Base-by-base conservation (phyloP, 1,140 invertebrate species). In the Drosophila funebris region DNA sequence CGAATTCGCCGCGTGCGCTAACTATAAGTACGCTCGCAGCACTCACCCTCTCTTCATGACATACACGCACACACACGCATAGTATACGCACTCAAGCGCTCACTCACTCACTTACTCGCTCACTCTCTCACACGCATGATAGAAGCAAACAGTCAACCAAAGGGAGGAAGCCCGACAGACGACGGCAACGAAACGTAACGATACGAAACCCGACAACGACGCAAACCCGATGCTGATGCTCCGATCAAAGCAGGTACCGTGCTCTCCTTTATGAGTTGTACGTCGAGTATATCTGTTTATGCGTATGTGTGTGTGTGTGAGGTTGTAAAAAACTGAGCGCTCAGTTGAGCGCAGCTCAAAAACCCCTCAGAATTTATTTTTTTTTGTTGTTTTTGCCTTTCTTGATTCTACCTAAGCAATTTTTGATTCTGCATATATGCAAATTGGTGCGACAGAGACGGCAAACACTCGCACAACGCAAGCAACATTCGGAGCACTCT, bases 1-100 rank as follows among this genome's bases (percentile, higher is more conserved):
- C 80, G 74, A 85, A 89, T 90, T 84, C 88, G 84, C 78, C 78
- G 82, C 83, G 80, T 85, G 83, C 73, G 76, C 87, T 90, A 76
- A 80, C 88, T 90, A 83, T 90, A 90, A 90, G 88, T 90, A 90
- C 82, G 78, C 74, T 87, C 54, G 64, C 79, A 60, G 44, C 53
- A 73, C 78, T 84, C 80, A 85, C 80, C 81, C 80, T 82, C 82
- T 58, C 57, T 61, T 48, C 52, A n/a, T 18, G 13, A 41, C 43
- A 50, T 46, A 48, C 9, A 39, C 50, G 18, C 39, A 56, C 22
- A 33, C 24, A 41, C 54, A 43, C 36, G 43, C 27, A 24, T 54
- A 27, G 24, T 39, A 33, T 22, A 73, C 68, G 53, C 80, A 75
- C 74, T 84, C 79, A 84, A 60, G 72, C 64, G 63, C 74, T 77